Evolutionary conservation across 2,113 vertebrate genomes (phyloP).

Genomic region (Amia ocellicauda): DNA sequence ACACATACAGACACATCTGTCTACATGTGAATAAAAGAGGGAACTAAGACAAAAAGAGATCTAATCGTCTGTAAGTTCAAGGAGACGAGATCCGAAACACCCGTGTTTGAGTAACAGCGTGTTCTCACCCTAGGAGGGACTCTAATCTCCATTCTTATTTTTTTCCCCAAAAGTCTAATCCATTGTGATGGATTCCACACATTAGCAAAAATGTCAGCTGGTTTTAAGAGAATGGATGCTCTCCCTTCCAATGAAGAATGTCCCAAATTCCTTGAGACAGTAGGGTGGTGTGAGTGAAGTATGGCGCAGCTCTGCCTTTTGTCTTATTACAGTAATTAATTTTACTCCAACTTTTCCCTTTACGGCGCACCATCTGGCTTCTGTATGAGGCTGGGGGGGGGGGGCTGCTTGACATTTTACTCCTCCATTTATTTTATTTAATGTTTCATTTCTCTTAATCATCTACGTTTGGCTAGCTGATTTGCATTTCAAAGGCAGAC

Average conservation of each 20-base stretch:
- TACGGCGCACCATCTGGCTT: background rate
- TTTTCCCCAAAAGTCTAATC: no score
- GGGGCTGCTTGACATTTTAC: background rate
- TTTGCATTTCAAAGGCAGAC: background rate
- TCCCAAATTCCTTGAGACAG: background rate
- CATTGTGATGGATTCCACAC: background rate
- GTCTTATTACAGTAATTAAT: background rate
- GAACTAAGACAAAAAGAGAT: no score
- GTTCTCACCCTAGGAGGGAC: no score
- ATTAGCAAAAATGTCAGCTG: slow-evolving; percentile 2
- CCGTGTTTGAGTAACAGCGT: no score
- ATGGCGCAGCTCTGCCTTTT: background rate
- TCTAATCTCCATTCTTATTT: no score
- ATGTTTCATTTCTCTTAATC: background rate
- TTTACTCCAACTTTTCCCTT: background rate
- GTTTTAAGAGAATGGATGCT: background rate
- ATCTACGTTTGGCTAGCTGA: background rate
- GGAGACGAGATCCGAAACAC: no score
- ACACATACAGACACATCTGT: no score
- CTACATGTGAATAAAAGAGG: no score
- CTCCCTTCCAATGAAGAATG: background rate
- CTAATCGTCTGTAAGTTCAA: no score
- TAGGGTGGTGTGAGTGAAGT: background rate
- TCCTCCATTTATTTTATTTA: background rate
- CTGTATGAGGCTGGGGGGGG: background rate